Conservation (phyloP, 2,113 vertebrate genomes). For the Nyctibius bracteatus region DNA sequence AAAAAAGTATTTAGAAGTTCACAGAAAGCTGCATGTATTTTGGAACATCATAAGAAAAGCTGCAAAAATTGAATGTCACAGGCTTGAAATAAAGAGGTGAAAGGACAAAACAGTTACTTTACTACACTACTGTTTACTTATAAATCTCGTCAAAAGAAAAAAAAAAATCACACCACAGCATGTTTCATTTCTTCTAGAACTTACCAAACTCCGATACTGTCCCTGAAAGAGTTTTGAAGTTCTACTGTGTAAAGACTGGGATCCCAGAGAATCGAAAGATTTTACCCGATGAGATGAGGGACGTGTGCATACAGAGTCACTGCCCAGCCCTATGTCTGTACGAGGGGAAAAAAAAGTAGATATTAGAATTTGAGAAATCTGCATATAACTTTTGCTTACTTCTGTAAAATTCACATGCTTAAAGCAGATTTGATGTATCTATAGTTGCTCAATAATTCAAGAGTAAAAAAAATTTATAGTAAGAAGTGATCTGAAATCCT, state of each 20-base stretch:
- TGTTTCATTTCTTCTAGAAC: conserved; percentile 9
- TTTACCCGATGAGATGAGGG: conserved; percentile 93
- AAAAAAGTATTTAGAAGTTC: neutral
- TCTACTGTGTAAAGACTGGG: conserved; percentile 85
- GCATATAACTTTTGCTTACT: neutral
- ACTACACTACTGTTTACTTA: neutral
- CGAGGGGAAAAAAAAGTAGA: neutral
- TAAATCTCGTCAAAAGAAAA: neutral
- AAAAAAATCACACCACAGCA: neutral
- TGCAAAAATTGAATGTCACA: neutral
- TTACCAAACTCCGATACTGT: conserved; percentile 97
- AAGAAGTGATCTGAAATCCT: neutral
- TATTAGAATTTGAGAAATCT: neutral
- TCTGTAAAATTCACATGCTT: neutral
- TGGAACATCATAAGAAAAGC: neutral
- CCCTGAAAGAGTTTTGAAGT: conserved; percentile 93
- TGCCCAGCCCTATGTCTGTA: conserved; percentile 93
- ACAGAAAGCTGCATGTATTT: neutral
- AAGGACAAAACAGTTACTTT: neutral
- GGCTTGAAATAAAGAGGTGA: neutral
- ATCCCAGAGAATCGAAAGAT: conserved; percentile 92
- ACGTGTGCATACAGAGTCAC: conserved; percentile 91
- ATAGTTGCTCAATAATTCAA: neutral
- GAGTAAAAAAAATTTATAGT: neutral
- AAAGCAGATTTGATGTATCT: neutral